Evolutionary conservation across 2,797 vertebrate species (phyloP).

Genomic region (Megaceryle alcyon): DNA sequence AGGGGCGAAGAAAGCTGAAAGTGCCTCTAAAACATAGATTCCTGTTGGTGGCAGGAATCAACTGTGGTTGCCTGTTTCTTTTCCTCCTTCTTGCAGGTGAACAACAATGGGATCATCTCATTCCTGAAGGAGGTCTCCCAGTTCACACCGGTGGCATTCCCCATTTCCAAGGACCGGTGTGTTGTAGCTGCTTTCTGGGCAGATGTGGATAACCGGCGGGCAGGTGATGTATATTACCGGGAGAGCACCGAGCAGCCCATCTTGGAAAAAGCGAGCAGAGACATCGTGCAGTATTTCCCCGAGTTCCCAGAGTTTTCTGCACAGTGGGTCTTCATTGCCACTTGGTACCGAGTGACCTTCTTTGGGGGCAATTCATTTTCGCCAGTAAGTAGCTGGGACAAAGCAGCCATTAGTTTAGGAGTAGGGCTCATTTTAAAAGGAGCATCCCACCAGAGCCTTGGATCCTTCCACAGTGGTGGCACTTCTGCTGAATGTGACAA

Average conservation of each 20-base stretch:
- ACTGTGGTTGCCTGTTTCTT: not conserved
- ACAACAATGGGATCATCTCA: conserved; percentile 97
- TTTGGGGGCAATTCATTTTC: conserved; percentile 91
- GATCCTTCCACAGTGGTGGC: rapidly evolving
- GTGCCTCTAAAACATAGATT: not conserved
- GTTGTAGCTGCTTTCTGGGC: conserved; percentile 98
- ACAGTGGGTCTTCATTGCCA: conserved; percentile 91
- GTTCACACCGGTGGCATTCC: conserved; percentile 96
- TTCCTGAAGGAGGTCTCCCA: conserved; percentile 98
- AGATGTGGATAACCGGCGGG: conserved; percentile 93
- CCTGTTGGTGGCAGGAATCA: not conserved
- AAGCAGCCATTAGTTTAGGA: not conserved
- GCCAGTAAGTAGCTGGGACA: conserved; percentile 82
- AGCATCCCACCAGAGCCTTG: not conserved
- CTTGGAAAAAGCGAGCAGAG: conserved; percentile 83
- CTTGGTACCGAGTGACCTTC: conserved; percentile 95
- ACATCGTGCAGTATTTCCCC: conserved; percentile 87
- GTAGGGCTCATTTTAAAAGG: not conserved
- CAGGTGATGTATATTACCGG: conserved; percentile 89
- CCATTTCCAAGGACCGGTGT: conserved; percentile 93
- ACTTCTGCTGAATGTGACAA: rapidly evolving
- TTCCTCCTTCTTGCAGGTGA: conserved; percentile 83
- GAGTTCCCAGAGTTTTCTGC: conserved; percentile 88
- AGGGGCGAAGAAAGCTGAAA: not conserved
- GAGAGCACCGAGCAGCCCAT: conserved; percentile 85